Evolutionary conservation across 2,888 invertebrate genomes (phyloP), one percentile per base, ranked within the genome.

Genomic region (Catocala nupta): DNA sequence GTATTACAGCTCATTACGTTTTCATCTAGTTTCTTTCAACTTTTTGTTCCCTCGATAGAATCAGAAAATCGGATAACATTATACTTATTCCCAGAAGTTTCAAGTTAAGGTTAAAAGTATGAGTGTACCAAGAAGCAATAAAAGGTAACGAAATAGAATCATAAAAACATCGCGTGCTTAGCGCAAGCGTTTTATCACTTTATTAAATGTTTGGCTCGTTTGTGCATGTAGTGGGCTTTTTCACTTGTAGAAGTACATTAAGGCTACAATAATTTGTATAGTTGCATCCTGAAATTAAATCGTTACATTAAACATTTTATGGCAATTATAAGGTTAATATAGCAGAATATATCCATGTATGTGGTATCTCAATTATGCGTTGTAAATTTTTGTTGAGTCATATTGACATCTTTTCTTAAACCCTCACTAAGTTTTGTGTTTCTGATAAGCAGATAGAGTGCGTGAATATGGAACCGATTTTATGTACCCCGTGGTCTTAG

Each of bases 131-230:
- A 80, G 77, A 78, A 70, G 72, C 76, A 80, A 76, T 80, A 85
- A 82, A 82, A 81, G 72, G 78, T 80, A 82, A 82, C 81, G 81
- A 80, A 86, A 87, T 81, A 76, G 80, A 84, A 82, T 84, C 82
- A 83, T 87, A 86, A 89, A 89, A 84, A 83, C 82, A 86, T 90
- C 86, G 90, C 90, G 89, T 90, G 90, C 82, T 82, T 73, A 75
- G 76, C 72, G 79, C 81, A 83, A 87, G 78, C 84, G 80, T 86
- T 90, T 90, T 88, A 91, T 90, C 87, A 89, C 89, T 89, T 88
- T 90, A 90, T 90, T 91, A 89, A 90, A 88, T 85, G 86, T 84
- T 86, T 69, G 69, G 83, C 83, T 84, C 77, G 83, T 82, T 87
- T 82, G 79, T 81, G 77, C 75, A 81, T 78, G 73, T 70, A 69